Conservation (phyloP, 2,888 invertebrate species). For the Cryptocephalus moraei region DNA sequence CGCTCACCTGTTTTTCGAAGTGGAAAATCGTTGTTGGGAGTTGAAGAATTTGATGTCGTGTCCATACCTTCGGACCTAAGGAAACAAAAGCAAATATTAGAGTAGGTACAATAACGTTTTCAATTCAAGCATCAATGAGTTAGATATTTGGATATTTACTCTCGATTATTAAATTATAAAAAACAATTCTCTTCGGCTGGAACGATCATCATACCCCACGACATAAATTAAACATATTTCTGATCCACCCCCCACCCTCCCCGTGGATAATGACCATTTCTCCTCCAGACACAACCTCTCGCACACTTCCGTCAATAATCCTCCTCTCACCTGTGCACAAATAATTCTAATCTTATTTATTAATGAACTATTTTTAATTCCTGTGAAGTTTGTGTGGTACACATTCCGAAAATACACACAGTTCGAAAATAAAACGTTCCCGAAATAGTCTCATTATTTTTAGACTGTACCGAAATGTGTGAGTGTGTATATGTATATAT, state of each 20-base stretch:
- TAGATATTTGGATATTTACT: no score
- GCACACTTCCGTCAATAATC: no score
- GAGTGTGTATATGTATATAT: constrained; percentile 14
- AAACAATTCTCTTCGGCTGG: no score
- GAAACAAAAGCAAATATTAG: constrained; percentile 11
- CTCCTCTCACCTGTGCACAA: not conserved
- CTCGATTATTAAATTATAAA: no score
- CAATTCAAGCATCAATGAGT: no score
- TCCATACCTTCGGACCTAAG: constrained; percentile 40
- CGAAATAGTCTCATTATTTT: constrained; percentile 20
- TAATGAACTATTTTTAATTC: no score
- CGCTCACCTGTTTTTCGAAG: constrained; percentile 84
- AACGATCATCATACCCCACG: no score
- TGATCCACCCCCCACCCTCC: not conserved
- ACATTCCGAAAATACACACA: not conserved
- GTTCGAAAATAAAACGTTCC: constrained; percentile 13
- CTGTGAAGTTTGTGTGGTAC: no score
- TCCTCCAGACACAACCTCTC: no score
- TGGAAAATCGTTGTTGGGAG: constrained; percentile 64
- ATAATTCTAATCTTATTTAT: not conserved
- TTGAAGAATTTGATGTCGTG: constrained; percentile 46
- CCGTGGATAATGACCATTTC: no score
- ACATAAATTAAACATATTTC: constrained; percentile 1
- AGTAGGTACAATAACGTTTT: no score
- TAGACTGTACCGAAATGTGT: constrained; percentile 8